Evolutionary conservation across 2,888 invertebrate genomes (phyloP).

Genomic region (Tenthredo amoena): DNA sequence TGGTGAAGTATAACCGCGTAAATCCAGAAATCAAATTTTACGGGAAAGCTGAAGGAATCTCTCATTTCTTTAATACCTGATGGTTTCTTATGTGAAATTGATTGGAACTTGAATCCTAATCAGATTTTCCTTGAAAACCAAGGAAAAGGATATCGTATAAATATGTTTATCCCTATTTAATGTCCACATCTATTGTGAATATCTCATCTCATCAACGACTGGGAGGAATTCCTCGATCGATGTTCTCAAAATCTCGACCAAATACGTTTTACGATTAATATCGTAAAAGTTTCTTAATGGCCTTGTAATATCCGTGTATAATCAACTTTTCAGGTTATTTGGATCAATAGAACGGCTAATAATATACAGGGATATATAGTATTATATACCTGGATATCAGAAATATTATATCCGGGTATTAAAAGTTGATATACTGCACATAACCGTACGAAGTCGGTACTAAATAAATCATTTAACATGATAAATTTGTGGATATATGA

Average conservation of each 20-base stretch:
- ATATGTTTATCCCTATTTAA: neutral
- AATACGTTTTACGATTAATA: neutral
- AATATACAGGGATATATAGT: neutral
- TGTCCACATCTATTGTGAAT: neutral
- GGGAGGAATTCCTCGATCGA: neutral
- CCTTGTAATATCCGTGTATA: neutral
- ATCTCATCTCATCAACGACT: neutral
- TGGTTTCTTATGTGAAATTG: too few relatives aligned
- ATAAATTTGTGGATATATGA: neutral
- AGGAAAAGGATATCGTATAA: neutral
- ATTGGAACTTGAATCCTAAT: too few relatives aligned
- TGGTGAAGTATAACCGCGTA: too few relatives aligned
- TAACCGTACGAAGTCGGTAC: neutral
- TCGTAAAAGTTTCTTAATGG: neutral
- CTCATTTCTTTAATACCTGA: too few relatives aligned
- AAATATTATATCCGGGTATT: constrained; percentile 2
- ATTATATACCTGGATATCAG: neutral
- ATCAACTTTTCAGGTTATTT: neutral
- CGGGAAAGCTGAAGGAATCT: neutral
- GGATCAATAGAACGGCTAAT: neutral
- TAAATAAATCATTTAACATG: constrained; percentile 2
- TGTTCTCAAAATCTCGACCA: neutral
- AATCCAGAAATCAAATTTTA: neutral
- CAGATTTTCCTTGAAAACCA: too few relatives aligned
- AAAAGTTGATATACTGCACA: neutral